Evolutionary conservation across 2,113 vertebrate genomes (phyloP).

Genomic region (Cyprinodon brontotheroides): DNA sequence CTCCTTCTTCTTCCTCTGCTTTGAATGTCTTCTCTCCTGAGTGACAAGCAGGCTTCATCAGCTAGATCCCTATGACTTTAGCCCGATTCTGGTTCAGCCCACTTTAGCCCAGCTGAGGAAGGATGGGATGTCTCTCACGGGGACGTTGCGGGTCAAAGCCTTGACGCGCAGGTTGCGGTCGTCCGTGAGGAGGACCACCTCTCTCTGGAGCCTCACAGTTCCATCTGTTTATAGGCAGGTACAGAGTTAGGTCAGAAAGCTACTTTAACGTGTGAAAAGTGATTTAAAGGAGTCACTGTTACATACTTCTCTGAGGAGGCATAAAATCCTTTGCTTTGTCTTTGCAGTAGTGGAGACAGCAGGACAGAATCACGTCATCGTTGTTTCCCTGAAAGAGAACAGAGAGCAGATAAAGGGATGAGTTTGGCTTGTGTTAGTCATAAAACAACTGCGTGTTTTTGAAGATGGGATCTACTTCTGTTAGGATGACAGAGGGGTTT

Average conservation of each 20-base stretch:
- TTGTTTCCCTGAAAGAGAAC: constrained; percentile 89
- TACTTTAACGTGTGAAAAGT: neutral
- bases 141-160: constrained; percentile 95
- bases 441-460: too few species aligned
- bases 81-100: constrained; percentile 83
- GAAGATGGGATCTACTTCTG: too few species aligned
- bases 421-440: too few species aligned
- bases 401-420: neutral
- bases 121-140: constrained; percentile 94
- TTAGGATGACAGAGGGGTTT: too few species aligned
- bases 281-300: neutral
- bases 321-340: constrained; percentile 97
- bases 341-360: constrained; percentile 91
- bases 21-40: constrained; percentile 58
- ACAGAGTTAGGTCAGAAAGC: neutral
- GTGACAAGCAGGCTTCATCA: constrained; percentile 64
- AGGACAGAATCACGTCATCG: constrained; percentile 85
- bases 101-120: constrained; percentile 98
- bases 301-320: constrained; percentile 89
- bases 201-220: constrained; percentile 85
- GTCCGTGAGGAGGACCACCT: constrained; percentile 95
- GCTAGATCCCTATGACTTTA: constrained; percentile 49
- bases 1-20: constrained; percentile 42
- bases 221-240: constrained; percentile 80
- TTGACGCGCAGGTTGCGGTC: constrained; percentile 97